phyloP scores from a whole-genome alignment of 2,113 vertebrate species.

The Tachysurus fulvidraco region DNA sequence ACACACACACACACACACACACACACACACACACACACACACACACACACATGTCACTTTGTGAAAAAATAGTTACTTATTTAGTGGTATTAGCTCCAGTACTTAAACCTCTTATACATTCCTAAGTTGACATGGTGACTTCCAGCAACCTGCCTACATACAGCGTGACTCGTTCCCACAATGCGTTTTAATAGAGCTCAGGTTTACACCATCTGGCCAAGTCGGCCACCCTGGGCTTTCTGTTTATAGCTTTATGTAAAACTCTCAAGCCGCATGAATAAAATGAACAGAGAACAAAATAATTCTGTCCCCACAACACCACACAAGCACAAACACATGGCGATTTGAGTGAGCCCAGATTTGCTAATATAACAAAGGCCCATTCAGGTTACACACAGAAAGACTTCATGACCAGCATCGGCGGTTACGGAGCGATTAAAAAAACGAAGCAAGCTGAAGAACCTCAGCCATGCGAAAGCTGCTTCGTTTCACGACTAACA shows the following conservation, averaged over 20 bases:
- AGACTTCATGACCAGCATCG: conserved; percentile 26
- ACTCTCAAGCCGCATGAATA: conserved; percentile 53
- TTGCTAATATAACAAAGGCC: conserved; percentile 45
- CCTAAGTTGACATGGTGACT: neutral
- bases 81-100: neutral
- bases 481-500: conserved; percentile 10
- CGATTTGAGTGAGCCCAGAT: conserved; percentile 28
- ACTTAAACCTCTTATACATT: neutral
- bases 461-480: neutral
- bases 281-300: conserved; percentile 42
- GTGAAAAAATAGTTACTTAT: neutral
- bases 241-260: conserved; percentile 67
- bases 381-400: conserved; percentile 20
- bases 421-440: conserved; percentile 3
- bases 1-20: too few species aligned
- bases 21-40: too few species aligned
- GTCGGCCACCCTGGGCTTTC: conserved; percentile 52
- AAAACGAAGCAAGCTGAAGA: neutral
- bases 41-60: conserved; percentile 6
- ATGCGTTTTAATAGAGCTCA: conserved; percentile 56
- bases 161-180: conserved; percentile 24
- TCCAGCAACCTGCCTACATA: conserved; percentile 26
- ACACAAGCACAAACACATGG: conserved; percentile 30
- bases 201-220: conserved; percentile 49
- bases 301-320: neutral